phyloP scores from a whole-genome alignment of 1,140 invertebrate species.

The Conus betulinus region DNA sequence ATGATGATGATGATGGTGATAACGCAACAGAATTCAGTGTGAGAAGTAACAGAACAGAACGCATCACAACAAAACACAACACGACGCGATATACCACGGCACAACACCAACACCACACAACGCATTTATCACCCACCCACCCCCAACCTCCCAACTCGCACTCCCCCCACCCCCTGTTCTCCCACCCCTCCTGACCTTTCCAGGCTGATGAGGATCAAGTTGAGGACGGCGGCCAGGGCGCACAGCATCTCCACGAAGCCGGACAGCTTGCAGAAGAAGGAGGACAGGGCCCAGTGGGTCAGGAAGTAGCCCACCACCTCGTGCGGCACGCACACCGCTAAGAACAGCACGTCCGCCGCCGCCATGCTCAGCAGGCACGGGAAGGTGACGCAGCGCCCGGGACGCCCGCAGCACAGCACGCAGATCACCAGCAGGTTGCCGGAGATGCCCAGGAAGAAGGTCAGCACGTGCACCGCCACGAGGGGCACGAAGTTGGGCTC shows the following conservation, averaged over 20 bases:
- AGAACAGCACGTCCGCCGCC: slow-evolving; percentile 91
- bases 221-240: slow-evolving; percentile 72
- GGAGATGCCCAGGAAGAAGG: slow-evolving; percentile 86
- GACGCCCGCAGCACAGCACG: slow-evolving; percentile 88
- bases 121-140: neutral
- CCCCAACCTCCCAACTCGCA: neutral
- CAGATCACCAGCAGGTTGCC: slow-evolving; percentile 92
- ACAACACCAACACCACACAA: neutral
- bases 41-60: neutral
- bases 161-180: neutral
- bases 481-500: slow-evolving; percentile 68
- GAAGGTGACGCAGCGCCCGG: slow-evolving; percentile 92
- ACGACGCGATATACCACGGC: neutral
- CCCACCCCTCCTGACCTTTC: slow-evolving; percentile 71
- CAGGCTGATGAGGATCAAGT: slow-evolving; percentile 73
- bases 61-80: no score
- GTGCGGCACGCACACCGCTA: slow-evolving; percentile 89
- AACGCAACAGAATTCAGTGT: neutral
- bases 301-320: slow-evolving; percentile 92
- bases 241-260: slow-evolving; percentile 72
- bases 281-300: slow-evolving; percentile 85
- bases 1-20: no score
- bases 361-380: slow-evolving; percentile 95
- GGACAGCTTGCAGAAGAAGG: slow-evolving; percentile 78
- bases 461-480: slow-evolving; percentile 81